Conservation (phyloP, 2,113 vertebrate genomes). For the Trachemys scripta region DNA sequence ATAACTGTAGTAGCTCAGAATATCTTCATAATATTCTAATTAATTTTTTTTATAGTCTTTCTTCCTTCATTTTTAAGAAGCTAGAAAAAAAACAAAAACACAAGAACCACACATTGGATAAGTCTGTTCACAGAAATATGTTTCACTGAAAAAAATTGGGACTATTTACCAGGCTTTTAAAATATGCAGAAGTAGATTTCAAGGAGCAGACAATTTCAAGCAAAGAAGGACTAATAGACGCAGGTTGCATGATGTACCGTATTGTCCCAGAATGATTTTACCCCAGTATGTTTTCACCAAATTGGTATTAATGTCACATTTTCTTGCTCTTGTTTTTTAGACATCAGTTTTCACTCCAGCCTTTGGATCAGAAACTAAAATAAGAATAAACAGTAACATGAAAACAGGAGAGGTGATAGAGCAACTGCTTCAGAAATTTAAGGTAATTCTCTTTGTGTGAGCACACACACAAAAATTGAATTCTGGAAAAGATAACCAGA, state of each 20-base stretch:
- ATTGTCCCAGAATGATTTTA: neutral
- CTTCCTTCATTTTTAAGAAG: neutral
- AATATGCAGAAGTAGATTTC: neutral
- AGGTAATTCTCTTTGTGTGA: conserved; percentile 74
- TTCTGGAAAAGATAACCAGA: fast-evolving
- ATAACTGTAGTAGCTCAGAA: neutral
- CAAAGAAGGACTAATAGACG: neutral
- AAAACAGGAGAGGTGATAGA: conserved; percentile 90
- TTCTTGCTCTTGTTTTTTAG: conserved; percentile 66
- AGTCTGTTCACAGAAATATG: neutral
- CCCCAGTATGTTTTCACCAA: fast-evolving
- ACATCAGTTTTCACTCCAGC: conserved; percentile 93
- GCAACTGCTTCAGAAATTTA: conserved; percentile 92
- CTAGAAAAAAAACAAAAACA: neutral
- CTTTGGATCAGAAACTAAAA: conserved; percentile 90
- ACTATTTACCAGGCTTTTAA: neutral
- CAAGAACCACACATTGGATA: neutral
- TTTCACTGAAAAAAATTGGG: neutral
- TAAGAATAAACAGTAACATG: conserved; percentile 89
- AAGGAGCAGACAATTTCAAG: neutral
- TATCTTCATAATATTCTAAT: neutral
- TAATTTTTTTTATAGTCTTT: neutral
- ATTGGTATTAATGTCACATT: fast-evolving
- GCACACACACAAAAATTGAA: fast-evolving
- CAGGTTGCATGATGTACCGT: neutral